These are phyloP conservation scores for Parazoanthus atlanticus DNA, from an alignment of 92 coral and sea anemone species.

Conservation along the genomic window DNA sequence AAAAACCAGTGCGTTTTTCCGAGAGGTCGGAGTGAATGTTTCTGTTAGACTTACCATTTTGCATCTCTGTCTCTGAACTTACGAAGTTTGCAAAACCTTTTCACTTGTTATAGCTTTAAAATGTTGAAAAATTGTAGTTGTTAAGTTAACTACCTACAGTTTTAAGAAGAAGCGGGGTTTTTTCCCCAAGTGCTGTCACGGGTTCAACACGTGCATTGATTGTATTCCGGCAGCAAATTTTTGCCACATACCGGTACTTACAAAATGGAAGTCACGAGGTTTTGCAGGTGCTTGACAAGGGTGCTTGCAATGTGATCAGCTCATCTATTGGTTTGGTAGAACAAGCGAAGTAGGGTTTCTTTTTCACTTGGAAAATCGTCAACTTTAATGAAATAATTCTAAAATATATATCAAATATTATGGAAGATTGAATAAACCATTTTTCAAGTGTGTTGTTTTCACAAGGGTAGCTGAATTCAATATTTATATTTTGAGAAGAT, in stretches of 20 bases:
- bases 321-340: neutral
- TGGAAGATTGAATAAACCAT: too few relatives aligned
- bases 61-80: neutral
- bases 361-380: too few relatives aligned
- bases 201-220: neutral
- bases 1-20: too few relatives aligned
- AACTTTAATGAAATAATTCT: too few relatives aligned
- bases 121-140: neutral
- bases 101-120: neutral
- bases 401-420: too few relatives aligned
- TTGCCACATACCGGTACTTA: neutral
- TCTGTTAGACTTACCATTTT: neutral
- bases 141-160: too few relatives aligned
- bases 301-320: neutral
- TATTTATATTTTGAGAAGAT: too few relatives aligned
- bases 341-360: neutral
- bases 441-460: too few relatives aligned
- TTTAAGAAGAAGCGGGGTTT: too few relatives aligned
- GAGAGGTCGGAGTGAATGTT: too few relatives aligned
- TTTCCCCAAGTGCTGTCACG: neutral
- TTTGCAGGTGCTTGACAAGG: conserved; percentile 1
- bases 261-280: neutral
- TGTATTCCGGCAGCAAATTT: neutral
- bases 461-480: too few relatives aligned
- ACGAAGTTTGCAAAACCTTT: neutral